These are phyloP conservation scores for Pungitius pungitius DNA, from an alignment of 2,113 vertebrate genomes.

Conservation along the genomic window DNA sequence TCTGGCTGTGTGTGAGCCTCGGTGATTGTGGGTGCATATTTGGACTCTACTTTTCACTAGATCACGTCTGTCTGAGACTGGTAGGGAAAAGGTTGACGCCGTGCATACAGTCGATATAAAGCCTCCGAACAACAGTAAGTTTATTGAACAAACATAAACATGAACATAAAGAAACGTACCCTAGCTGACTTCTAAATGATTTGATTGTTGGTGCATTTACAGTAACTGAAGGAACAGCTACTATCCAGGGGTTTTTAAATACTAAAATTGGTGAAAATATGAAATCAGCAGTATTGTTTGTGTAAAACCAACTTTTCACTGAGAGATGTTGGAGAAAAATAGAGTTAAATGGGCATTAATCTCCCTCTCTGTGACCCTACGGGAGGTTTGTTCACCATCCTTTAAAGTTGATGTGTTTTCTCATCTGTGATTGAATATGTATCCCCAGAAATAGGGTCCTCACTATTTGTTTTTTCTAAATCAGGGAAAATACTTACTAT, in stretches of 20 bases:
- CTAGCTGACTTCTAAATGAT: neutral
- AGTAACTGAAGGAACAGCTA: constrained; percentile 13
- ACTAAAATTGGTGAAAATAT: constrained; percentile 8
- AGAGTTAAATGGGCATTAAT: too few relatives aligned
- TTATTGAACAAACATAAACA: neutral
- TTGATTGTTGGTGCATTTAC: neutral
- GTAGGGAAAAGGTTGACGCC: neutral
- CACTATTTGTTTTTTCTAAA: constrained; percentile 52
- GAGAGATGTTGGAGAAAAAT: constrained; percentile 16
- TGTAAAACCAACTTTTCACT: constrained; percentile 11
- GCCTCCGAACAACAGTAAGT: neutral
- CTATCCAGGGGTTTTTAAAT: constrained; percentile 10
- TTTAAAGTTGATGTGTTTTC: constrained; percentile 1
- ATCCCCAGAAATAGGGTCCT: constrained; percentile 41
- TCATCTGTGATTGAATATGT: constrained; percentile 32
- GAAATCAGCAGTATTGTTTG: constrained; percentile 12
- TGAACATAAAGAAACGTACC: neutral
- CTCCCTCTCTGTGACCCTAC: neutral
- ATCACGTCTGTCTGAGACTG: constrained; percentile 32
- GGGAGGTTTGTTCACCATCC: neutral
- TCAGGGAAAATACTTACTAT: constrained; percentile 57
- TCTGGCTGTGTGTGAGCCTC: constrained; percentile 28
- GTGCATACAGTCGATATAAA: neutral
- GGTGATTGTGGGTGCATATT: constrained; percentile 39
- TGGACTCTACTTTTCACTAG: constrained; percentile 50